These are phyloP conservation scores for Zaprionus ghesquierei DNA, from an alignment of 1,140 invertebrate species.

Conservation along the genomic window DNA sequence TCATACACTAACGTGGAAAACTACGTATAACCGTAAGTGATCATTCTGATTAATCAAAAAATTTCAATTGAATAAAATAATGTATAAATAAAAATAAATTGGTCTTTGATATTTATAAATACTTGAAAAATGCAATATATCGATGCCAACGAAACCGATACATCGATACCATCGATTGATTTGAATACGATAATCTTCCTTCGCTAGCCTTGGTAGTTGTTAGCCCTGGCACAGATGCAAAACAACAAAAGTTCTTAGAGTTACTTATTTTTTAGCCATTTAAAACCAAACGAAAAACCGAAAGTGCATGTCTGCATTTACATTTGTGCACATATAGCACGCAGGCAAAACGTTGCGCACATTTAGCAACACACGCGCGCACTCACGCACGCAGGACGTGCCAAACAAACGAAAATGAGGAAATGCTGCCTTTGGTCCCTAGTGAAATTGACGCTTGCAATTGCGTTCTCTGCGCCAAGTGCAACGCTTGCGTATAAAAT, in stretches of 20 bases:
- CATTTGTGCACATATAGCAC: slow-evolving; percentile 9
- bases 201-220: slow-evolving; percentile 16
- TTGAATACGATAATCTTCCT: neutral
- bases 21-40: no score
- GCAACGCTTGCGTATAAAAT: slow-evolving; percentile 24
- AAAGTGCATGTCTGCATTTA: slow-evolving; percentile 23
- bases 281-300: slow-evolving; percentile 12
- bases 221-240: slow-evolving; percentile 39
- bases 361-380: neutral
- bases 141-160: neutral
- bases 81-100: neutral
- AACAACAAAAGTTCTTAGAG: slow-evolving; percentile 38
- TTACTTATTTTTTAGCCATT: slow-evolving; percentile 7
- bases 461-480: slow-evolving; percentile 28
- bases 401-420: slow-evolving; percentile 29
- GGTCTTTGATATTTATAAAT: neutral
- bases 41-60: no score
- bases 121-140: neutral
- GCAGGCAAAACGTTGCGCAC: slow-evolving; percentile 4
- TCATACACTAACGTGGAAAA: no score
- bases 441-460: slow-evolving; percentile 30
- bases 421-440: slow-evolving; percentile 32
- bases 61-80: neutral
- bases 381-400: slow-evolving; percentile 28
- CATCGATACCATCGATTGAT: neutral